Evolutionary conservation across 2,113 vertebrate genomes (phyloP).

Genomic region (Maccullochella peelii): DNA sequence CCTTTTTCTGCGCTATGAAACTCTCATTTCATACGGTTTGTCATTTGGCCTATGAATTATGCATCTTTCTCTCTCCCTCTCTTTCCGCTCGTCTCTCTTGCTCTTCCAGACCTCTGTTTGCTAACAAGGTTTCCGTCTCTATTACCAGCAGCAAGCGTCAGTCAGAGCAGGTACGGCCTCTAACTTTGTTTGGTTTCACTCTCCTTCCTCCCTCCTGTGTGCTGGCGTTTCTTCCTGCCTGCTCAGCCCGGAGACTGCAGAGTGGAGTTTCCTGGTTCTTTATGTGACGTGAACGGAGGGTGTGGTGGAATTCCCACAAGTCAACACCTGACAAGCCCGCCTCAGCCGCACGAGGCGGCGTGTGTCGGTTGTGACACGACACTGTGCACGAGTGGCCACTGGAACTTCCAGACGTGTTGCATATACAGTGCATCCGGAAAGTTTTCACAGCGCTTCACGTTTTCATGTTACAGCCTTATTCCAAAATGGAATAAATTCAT

Average conservation of each 20-base stretch:
- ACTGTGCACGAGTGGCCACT: constrained; percentile 23
- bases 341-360: constrained; percentile 13
- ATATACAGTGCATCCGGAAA: too few species aligned
- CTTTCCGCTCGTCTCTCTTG: constrained; percentile 64
- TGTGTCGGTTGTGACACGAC: constrained; percentile 34
- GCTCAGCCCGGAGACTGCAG: constrained; percentile 39
- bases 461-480: too few species aligned
- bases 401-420: constrained; percentile 28
- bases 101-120: constrained; percentile 89
- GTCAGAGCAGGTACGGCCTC: constrained; percentile 89
- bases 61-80: constrained; percentile 79
- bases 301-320: constrained; percentile 43
- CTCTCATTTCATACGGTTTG: constrained; percentile 96
- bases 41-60: constrained; percentile 93
- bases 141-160: constrained; percentile 91
- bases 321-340: constrained; percentile 38
- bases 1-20: constrained; percentile 91
- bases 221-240: constrained; percentile 16
- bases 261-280: constrained; percentile 77
- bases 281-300: constrained; percentile 48
- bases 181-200: constrained; percentile 89
- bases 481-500: too few species aligned
- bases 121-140: constrained; percentile 92
- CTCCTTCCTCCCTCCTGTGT: constrained; percentile 42
- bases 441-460: too few species aligned